These are phyloP conservation scores for Acronicta aceris DNA, from an alignment of 2,888 invertebrate species.

Conservation along the genomic window DNA sequence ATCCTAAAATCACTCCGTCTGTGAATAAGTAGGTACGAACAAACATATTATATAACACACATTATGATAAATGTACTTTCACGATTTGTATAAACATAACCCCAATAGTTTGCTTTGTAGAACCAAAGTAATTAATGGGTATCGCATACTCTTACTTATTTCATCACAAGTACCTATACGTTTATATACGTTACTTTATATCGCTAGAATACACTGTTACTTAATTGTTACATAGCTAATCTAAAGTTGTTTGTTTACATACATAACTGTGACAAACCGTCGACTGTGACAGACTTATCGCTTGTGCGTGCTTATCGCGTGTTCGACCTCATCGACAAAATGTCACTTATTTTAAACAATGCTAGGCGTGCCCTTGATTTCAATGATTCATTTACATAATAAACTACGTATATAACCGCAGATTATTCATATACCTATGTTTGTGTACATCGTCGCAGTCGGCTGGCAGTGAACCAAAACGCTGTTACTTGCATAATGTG, in stretches of 20 bases:
- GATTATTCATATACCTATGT: slow-evolving; percentile 31
- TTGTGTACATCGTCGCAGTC: slow-evolving; percentile 62
- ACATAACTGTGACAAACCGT: slow-evolving; percentile 33
- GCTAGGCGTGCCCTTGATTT: slow-evolving; percentile 41
- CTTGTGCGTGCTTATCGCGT: slow-evolving; percentile 44
- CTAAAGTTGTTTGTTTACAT: slow-evolving; percentile 26
- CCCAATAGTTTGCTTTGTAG: too few species aligned
- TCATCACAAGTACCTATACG: too few species aligned
- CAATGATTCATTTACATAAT: slow-evolving; percentile 35
- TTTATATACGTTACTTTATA: slow-evolving; percentile 7
- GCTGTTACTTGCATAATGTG: slow-evolving; percentile 84
- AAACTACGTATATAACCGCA: slow-evolving; percentile 23
- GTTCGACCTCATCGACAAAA: slow-evolving; percentile 13
- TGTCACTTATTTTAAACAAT: slow-evolving; percentile 51
- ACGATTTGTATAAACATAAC: too few species aligned
- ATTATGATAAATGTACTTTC: too few species aligned
- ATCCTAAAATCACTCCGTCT: too few species aligned
- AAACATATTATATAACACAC: too few species aligned
- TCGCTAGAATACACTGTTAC: neutral
- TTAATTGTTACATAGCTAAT: slow-evolving; percentile 9
- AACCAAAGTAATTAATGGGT: too few species aligned
- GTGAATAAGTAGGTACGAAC: too few species aligned
- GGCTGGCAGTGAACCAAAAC: slow-evolving; percentile 86
- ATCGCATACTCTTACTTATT: too few species aligned
- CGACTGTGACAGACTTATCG: slow-evolving; percentile 36